Conservation (phyloP, 2,797 vertebrate genomes). For the Pipistrellus pygmaeus region DNA sequence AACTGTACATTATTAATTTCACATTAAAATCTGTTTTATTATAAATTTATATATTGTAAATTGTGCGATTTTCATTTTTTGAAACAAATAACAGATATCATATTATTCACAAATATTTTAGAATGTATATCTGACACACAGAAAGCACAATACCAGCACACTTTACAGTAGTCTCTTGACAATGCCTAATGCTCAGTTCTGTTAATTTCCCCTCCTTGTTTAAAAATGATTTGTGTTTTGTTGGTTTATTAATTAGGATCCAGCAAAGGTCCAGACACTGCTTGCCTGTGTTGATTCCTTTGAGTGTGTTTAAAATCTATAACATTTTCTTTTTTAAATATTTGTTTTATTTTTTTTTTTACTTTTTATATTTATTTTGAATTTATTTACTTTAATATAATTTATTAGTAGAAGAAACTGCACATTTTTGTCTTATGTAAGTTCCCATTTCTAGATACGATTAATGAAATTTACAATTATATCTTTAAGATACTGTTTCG, state of each 20-base stretch:
- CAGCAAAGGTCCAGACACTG: background rate
- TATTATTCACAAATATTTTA: background rate
- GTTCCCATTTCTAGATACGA: background rate
- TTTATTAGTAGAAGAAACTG: background rate
- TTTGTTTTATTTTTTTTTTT: background rate
- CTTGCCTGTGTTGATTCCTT: background rate
- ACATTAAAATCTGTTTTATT: background rate
- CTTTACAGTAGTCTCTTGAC: background rate
- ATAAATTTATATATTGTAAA: background rate
- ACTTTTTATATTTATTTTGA: background rate
- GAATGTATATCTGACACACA: background rate
- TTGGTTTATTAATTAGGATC: background rate
- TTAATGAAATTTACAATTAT: background rate
- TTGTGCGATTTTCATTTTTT: background rate
- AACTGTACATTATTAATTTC: slow-evolving; percentile 10
- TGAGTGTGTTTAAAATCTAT: background rate
- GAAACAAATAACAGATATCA: background rate
- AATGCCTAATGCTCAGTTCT: background rate
- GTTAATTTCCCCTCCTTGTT: background rate
- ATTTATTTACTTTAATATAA: background rate
- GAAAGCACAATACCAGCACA: background rate
- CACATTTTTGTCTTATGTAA: background rate
- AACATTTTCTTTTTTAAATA: background rate
- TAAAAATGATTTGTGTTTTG: background rate
- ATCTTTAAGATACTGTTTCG: background rate